Evolutionary conservation across 1,140 invertebrate genomes (phyloP), one percentile per base, ranked within the genome.

Genomic region (Vanessa atalanta): DNA sequence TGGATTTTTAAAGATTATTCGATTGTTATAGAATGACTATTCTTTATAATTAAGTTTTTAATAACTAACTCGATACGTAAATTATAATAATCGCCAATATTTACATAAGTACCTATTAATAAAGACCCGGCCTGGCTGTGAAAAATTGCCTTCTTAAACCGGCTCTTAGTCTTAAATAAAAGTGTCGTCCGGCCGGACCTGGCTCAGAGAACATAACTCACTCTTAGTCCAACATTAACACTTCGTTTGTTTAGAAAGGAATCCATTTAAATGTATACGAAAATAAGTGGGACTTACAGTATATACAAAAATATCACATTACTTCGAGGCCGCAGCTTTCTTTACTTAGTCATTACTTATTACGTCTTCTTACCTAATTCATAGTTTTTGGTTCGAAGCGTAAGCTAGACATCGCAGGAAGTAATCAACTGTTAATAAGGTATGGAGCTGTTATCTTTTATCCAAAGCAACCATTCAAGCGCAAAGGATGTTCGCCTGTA

Each of bases 221-320:
- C 79, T 80, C 81, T 84, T 81, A 80, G 75, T 79, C 81, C 85
- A 88, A 88, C 80, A 82, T 76, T 79, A 80, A 87, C 83, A 83
- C 83, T 85, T 88, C 88, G 80, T 88, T 87, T 88, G 83, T 83
- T 90, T 89, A 83, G 80, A 92, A 91, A 91, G 85, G 79, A 91
- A 91, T 89, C 86, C 86, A 89, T 93, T 93, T 93, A 93, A 93
- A 93, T 93, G 89, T 93, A 90, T 93, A 93, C 84, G 89, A 93
- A 93, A 93, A 93, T 93, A 93, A 93, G 83, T 93, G 86, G 87
- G 88, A 90, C 91, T 93, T 91, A 93, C 88, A 92, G 88, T 76
- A 93, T 93, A 91, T 93, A 93, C 91, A 93, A 93, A 92, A 93
- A 93, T 93, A 93, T 93, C 91, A 93, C 91, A 93, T 90, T 91